Conservation (phyloP, 2,888 invertebrate genomes). For the Cyclophora albipunctata region DNA sequence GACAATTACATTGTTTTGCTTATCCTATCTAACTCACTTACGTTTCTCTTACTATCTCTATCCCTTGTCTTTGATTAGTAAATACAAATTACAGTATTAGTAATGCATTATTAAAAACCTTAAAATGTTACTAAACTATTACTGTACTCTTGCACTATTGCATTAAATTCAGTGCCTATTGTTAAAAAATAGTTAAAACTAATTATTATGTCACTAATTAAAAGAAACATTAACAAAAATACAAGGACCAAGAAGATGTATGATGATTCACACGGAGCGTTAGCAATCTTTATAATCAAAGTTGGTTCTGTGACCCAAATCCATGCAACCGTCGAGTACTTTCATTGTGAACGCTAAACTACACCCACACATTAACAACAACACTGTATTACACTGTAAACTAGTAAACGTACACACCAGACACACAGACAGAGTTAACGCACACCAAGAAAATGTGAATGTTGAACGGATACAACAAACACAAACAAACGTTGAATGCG, state of each 20-base stretch:
- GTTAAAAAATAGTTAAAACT: too few species aligned
- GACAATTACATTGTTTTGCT: too few species aligned
- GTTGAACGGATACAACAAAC: constrained; percentile 28
- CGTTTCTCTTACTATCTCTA: too few species aligned
- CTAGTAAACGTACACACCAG: constrained; percentile 16
- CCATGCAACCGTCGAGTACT: constrained; percentile 69
- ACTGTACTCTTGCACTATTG: too few species aligned
- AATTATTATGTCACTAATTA: too few species aligned
- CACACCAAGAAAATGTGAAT: constrained; percentile 28
- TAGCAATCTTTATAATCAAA: constrained; percentile 72
- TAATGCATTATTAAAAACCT: too few species aligned
- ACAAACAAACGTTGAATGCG: constrained; percentile 30
- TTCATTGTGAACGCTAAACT: constrained; percentile 70
- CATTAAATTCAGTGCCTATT: too few species aligned
- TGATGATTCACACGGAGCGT: constrained; percentile 66
- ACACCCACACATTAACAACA: constrained; percentile 36
- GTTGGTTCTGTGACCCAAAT: constrained; percentile 72
- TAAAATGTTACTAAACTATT: too few species aligned
- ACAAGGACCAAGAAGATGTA: constrained; percentile 49
- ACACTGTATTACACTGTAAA: constrained; percentile 7
- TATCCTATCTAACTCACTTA: too few species aligned
- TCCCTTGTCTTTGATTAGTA: too few species aligned
- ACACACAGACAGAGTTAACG: constrained; percentile 15
- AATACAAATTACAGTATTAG: too few species aligned
- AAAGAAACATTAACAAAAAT: constrained; percentile 1